Evolutionary conservation across 2,888 invertebrate genomes (phyloP).

Genomic region (Sinotaia quadrata): DNA sequence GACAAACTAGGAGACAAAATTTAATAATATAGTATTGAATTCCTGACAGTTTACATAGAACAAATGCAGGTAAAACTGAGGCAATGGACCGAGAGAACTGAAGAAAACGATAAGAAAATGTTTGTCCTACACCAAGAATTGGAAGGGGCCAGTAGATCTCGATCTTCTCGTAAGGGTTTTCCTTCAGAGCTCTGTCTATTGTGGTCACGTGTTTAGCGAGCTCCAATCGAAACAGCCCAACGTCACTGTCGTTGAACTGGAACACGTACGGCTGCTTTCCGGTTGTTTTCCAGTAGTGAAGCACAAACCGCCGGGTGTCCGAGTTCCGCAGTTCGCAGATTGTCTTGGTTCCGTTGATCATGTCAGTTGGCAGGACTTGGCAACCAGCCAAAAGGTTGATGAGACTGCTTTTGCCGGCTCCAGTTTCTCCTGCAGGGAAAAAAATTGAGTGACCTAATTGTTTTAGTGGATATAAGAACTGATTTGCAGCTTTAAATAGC

Average conservation of each 20-base stretch:
- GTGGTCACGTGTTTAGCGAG: conserved; percentile 39
- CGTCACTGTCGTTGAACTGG: conserved; percentile 10
- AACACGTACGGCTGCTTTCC: neutral
- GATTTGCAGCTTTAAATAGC: too few relatives aligned
- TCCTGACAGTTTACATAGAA: too few relatives aligned
- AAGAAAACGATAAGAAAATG: too few relatives aligned
- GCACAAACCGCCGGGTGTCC: conserved; percentile 38
- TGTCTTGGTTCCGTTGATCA: conserved; percentile 54
- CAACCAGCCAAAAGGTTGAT: conserved; percentile 58
- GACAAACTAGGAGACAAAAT: too few relatives aligned
- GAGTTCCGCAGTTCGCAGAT: conserved; percentile 53
- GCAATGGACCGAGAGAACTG: too few relatives aligned
- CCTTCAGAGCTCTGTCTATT: conserved; percentile 44
- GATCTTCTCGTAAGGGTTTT: conserved; percentile 54
- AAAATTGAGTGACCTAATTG: too few relatives aligned
- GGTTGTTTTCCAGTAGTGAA: conserved; percentile 31
- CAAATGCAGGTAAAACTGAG: too few relatives aligned
- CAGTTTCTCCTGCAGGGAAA: conserved; percentile 56
- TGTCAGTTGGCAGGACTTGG: conserved; percentile 53
- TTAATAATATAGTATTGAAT: too few relatives aligned
- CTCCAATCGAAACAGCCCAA: conserved; percentile 33
- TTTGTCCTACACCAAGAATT: conserved; percentile 45
- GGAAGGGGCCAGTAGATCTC: conserved; percentile 59
- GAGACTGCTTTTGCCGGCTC: conserved; percentile 63
- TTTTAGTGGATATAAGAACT: too few relatives aligned